Percentiles rank a stretch among this genome's conserved stretches.
Conservation (phyloP, 2,888 invertebrate genomes). For the Strigamia crassipes region DNA sequence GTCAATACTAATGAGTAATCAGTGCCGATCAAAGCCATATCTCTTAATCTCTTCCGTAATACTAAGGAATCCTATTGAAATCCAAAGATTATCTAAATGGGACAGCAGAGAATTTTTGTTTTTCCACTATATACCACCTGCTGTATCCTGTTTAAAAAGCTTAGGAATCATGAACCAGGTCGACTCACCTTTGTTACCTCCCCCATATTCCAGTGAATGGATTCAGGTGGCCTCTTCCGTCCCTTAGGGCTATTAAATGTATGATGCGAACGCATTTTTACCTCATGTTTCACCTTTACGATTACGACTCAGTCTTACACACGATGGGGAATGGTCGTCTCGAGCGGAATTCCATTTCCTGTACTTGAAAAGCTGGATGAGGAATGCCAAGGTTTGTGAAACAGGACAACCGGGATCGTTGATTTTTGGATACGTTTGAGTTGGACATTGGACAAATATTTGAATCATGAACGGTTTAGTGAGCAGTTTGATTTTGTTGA, state of each 20-base stretch:
- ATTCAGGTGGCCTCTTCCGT: constrained; percentile 10
- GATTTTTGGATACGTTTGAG: not conserved
- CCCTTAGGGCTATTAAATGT: not conserved
- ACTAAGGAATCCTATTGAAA: not conserved
- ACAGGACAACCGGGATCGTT: not conserved
- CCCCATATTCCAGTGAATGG: constrained; percentile 10
- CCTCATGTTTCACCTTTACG: constrained; percentile 10
- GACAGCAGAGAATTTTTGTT: not conserved
- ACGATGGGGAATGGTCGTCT: not conserved
- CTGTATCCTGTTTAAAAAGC: constrained; percentile 3
- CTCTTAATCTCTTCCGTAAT: not conserved
- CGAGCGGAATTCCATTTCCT: not conserved
- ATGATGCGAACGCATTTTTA: not conserved
- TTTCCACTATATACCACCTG: not conserved
- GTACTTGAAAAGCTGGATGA: not conserved
- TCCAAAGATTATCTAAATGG: not conserved
- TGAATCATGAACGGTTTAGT: not conserved
- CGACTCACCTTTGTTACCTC: constrained; percentile 10
- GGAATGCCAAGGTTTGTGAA: constrained; percentile 3
- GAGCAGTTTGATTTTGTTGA: not conserved
- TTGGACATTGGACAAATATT: not conserved
- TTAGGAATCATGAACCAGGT: constrained; percentile 10
- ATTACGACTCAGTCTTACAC: not conserved
- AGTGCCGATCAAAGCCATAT: not conserved
- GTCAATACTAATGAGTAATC: too few relatives aligned